Evolutionary conservation across 2,113 vertebrate genomes (phyloP).

Genomic region (Thryonomys swinderianus): DNA sequence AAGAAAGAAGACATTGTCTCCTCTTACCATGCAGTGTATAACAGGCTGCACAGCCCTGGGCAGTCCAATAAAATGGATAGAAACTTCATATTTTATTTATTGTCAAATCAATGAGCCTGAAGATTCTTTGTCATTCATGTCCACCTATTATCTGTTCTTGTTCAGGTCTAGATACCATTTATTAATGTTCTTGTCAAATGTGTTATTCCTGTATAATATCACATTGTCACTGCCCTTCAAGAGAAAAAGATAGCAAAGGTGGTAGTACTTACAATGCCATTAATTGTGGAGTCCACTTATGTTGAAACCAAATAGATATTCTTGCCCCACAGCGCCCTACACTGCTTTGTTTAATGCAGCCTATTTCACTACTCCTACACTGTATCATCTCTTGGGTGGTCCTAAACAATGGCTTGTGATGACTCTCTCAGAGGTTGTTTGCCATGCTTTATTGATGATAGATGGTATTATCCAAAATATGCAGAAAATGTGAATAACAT

Average conservation of each 20-base stretch:
- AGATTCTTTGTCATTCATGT: background rate
- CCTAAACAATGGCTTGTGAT: background rate
- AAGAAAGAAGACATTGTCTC: background rate
- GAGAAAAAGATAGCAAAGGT: background rate
- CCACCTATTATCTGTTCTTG: background rate
- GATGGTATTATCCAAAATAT: constrained; percentile 32
- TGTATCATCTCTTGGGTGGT: background rate
- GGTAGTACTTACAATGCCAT: background rate
- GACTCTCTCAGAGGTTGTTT: background rate
- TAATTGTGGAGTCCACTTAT: background rate
- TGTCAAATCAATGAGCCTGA: background rate
- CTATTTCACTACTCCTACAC: constrained; percentile 35
- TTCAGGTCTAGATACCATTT: background rate
- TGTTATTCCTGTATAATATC: constrained; percentile 18
- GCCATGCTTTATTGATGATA: constrained; percentile 32
- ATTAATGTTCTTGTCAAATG: background rate
- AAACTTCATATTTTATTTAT: constrained; percentile 13
- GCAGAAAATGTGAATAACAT: constrained; percentile 23
- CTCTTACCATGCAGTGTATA: background rate
- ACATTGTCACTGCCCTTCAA: background rate
- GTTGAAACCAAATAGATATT: background rate
- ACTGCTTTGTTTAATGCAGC: background rate
- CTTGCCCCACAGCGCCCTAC: background rate
- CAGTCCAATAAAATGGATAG: background rate
- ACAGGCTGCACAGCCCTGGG: background rate